Conservation (phyloP, 2,113 vertebrate genomes). For the Cheirogaleus medius region DNA sequence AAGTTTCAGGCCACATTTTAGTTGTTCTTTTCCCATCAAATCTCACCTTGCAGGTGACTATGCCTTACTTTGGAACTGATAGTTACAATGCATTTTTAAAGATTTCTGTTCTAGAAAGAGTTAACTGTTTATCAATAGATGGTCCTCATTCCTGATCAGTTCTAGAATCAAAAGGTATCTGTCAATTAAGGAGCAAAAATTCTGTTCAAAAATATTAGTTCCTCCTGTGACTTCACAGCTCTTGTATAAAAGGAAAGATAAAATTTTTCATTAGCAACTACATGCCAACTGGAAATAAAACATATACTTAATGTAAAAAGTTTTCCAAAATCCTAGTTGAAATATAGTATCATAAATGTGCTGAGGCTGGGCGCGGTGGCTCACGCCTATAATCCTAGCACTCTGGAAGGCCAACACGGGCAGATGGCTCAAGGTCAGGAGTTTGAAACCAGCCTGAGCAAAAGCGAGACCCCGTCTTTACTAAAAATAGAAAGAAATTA, state of each 20-base stretch:
- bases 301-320: slow-evolving; percentile 6
- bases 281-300: slow-evolving; percentile 48
- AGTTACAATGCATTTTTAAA: not conserved
- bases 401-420: too few relatives aligned
- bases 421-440: too few relatives aligned
- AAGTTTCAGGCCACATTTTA: not conserved
- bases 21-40: not conserved
- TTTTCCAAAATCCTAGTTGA: slow-evolving; percentile 19
- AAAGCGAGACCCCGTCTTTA: too few relatives aligned
- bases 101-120: not conserved
- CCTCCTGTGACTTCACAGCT: slow-evolving; percentile 1
- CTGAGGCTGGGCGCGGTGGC: not conserved
- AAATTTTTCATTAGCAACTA: slow-evolving; percentile 23
- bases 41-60: not conserved
- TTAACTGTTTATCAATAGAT: not conserved
- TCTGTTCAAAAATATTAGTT: not conserved
- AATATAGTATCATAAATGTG: not conserved
- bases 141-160: not conserved
- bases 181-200: not conserved
- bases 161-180: not conserved
- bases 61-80: not conserved
- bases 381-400: too few relatives aligned
- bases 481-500: too few relatives aligned
- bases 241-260: slow-evolving; percentile 11
- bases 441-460: too few relatives aligned